Percentiles rank a stretch among this genome's conserved stretches.
Evolutionary conservation across 2,797 vertebrate species (phyloP).

Genomic region (Cryptoprocta ferox): DNA sequence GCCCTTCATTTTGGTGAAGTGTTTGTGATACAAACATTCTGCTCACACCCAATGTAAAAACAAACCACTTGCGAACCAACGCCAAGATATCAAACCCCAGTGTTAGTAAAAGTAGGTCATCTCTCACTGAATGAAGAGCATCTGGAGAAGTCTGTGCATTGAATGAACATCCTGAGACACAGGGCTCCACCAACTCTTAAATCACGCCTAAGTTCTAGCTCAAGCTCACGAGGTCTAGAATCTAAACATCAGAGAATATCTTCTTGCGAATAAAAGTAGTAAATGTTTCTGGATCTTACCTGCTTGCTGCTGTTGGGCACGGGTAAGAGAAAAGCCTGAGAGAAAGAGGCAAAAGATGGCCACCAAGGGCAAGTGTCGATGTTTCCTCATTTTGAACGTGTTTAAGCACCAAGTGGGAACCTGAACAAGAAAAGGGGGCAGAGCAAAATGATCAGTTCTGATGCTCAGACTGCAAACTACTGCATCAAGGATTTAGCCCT

Average conservation of each 20-base stretch:
- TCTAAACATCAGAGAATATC: not conserved
- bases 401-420: constrained; percentile 85
- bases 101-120: not conserved
- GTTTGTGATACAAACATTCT: not conserved
- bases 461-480: not conserved
- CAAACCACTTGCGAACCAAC: not conserved
- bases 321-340: constrained; percentile 84
- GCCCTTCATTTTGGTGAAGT: not conserved
- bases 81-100: not conserved
- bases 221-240: not conserved
- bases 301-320: constrained; percentile 87
- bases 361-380: constrained; percentile 84
- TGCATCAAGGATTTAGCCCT: not conserved
- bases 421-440: constrained; percentile 70
- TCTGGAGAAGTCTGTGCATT: not conserved
- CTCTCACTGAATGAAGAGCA: no score
- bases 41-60: not conserved
- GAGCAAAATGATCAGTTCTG: not conserved
- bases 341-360: constrained; percentile 89
- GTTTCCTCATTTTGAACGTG: constrained; percentile 91
- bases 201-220: not conserved
- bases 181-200: not conserved
- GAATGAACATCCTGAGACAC: accelerated
- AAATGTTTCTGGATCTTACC: constrained; percentile 81
- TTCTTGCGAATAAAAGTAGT: not conserved